A percentile compares a stretch with the other conserved stretches of the same genome.
Evolutionary conservation across 2,113 vertebrate species (phyloP).

Genomic region (Tonatia bakeri): DNA sequence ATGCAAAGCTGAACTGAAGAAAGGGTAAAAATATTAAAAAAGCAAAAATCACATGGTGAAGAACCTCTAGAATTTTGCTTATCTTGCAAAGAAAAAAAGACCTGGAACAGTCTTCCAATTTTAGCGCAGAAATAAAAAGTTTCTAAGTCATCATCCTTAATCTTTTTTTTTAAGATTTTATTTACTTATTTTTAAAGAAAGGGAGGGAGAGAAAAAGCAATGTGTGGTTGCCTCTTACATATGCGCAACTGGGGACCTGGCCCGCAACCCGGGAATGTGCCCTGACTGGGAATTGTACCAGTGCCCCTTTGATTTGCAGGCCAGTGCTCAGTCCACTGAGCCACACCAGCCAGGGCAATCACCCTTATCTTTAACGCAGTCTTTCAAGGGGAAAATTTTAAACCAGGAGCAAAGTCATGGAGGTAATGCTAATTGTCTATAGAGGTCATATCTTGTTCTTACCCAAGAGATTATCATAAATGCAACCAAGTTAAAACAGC

Average conservation of each 20-base stretch:
- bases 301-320: too few species aligned
- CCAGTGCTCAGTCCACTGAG: too few species aligned
- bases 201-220: too few species aligned
- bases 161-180: too few species aligned
- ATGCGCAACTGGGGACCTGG: too few species aligned
- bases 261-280: too few species aligned
- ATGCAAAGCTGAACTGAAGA: background rate
- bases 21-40: background rate
- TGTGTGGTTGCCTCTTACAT: too few species aligned
- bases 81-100: background rate
- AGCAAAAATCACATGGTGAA: background rate
- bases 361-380: background rate
- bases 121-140: background rate
- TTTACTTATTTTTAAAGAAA: too few species aligned
- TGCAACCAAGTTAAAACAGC: background rate
- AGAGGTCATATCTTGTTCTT: background rate
- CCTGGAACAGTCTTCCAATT: background rate
- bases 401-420: background rate
- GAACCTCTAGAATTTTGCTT: background rate
- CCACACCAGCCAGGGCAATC: background rate
- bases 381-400: background rate
- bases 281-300: too few species aligned
- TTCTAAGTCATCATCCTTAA: background rate
- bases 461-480: background rate
- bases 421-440: background rate